phyloP scores from a whole-genome alignment of 2,113 vertebrate genomes.

The Synodontis membranacea region DNA sequence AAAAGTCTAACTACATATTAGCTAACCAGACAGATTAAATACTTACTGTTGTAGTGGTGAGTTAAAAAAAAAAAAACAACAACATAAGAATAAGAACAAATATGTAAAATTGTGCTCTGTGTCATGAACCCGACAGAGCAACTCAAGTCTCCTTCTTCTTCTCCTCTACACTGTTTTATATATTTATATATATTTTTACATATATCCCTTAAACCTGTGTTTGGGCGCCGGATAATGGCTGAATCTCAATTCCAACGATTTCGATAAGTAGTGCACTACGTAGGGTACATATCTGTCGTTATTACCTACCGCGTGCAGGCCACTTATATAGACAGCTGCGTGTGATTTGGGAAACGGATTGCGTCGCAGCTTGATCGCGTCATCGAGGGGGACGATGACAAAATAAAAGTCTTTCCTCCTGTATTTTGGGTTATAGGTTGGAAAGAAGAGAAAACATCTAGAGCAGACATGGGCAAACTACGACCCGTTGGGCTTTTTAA shows the following conservation, averaged over 20 bases:
- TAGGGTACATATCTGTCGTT: too few species aligned
- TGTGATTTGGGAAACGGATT: not conserved
- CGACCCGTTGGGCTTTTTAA: too few species aligned
- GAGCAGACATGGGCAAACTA: too few species aligned
- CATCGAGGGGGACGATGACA: not conserved
- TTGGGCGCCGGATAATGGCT: slow-evolving; percentile 7
- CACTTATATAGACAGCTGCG: not conserved
- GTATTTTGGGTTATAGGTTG: too few species aligned
- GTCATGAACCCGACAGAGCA: not conserved
- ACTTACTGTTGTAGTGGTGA: not conserved
- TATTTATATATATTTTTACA: too few species aligned
- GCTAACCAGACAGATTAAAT: not conserved
- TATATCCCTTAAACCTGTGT: not conserved
- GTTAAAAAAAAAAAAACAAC: not conserved
- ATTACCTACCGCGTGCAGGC: not conserved
- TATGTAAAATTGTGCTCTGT: not conserved
- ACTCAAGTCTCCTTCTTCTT: too few species aligned
- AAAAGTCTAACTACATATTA: not conserved
- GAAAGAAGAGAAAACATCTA: not conserved
- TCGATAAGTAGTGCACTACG: not conserved
- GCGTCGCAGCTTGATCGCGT: not conserved
- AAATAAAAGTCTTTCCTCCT: slow-evolving; percentile 22
- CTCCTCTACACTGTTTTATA: not conserved
- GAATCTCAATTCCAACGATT: not conserved
- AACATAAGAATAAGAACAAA: not conserved